These are phyloP conservation scores for Cinclus mexicanus DNA, from an alignment of 2,113 vertebrate genomes.

Conservation along the genomic window DNA sequence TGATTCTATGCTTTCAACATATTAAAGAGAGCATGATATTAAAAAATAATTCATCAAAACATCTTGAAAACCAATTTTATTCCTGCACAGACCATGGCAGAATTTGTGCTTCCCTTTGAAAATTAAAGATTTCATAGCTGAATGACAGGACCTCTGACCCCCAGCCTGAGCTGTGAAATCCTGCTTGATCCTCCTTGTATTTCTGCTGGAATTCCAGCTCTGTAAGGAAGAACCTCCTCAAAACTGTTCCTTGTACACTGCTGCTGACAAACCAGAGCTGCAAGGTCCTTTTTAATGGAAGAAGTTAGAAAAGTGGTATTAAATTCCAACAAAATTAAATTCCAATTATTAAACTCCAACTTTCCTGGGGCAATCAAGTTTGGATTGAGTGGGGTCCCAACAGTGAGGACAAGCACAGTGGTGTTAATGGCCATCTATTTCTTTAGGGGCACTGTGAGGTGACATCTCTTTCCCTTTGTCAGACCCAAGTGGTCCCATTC, in stretches of 20 bases:
- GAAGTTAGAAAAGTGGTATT: neutral
- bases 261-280: neutral
- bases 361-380: neutral
- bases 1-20: neutral
- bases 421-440: neutral
- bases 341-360: too few species aligned
- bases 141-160: neutral
- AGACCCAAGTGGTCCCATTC: neutral
- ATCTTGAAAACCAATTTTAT: neutral
- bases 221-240: neutral
- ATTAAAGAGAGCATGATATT: neutral
- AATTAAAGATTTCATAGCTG: neutral
- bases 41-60: neutral
- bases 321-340: neutral
- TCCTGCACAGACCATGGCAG: neutral
- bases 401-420: rapidly evolving
- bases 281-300: neutral
- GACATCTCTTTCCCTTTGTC: neutral
- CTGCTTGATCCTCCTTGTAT: neutral
- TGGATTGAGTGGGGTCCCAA: neutral
- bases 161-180: neutral
- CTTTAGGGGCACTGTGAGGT: neutral
- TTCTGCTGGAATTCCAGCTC: neutral
- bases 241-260: neutral
- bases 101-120: neutral